These are phyloP conservation scores for Chesias legatella DNA, from an alignment of 2,888 invertebrate species.

Conservation along the genomic window DNA sequence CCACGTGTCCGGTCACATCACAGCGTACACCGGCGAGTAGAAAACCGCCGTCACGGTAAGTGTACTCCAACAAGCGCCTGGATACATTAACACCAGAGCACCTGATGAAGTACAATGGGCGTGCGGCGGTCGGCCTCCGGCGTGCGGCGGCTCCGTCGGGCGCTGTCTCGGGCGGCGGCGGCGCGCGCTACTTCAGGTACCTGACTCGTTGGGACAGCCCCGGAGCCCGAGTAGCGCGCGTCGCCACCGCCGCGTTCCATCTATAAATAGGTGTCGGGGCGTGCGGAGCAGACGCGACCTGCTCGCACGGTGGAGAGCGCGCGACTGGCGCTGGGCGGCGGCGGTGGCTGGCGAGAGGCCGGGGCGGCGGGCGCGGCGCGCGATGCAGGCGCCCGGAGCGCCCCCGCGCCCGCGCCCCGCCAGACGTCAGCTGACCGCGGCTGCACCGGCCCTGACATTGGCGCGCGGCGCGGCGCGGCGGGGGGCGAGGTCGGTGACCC, in stretches of 20 bases:
- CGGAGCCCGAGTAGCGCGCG: slow-evolving; percentile 95
- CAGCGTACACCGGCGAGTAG: slow-evolving; percentile 40
- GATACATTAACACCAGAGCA: slow-evolving; percentile 95
- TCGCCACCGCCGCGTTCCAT: slow-evolving; percentile 56
- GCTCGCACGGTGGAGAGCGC: slow-evolving; percentile 44
- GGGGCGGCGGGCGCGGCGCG: too few relatives aligned
- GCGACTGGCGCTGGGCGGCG: slow-evolving; percentile 51
- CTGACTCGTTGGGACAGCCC: slow-evolving; percentile 92
- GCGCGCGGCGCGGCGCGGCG: slow-evolving; percentile 68
- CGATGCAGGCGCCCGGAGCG: slow-evolving; percentile 66
- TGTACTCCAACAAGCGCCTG: slow-evolving; percentile 99
- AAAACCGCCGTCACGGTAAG: slow-evolving; percentile 91
- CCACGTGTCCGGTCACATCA: slow-evolving; percentile 26
- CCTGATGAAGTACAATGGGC: slow-evolving; percentile 99
- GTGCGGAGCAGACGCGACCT: slow-evolving; percentile 8
- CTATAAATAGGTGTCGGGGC: slow-evolving; percentile 61
- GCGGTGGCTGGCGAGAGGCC: slow-evolving; percentile 71
- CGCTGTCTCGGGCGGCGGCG: slow-evolving; percentile 78
- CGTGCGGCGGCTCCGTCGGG: slow-evolving; percentile 22
- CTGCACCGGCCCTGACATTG: slow-evolving; percentile 81
- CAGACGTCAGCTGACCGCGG: slow-evolving; percentile 80
- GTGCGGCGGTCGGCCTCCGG: slow-evolving; percentile 85
- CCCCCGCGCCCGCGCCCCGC: slow-evolving; percentile 73
- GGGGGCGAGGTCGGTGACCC: slow-evolving; percentile 72
- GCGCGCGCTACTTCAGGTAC: slow-evolving; percentile 99